These are phyloP conservation scores for Acrocera orbiculus DNA, from an alignment of 2,888 invertebrate genomes.

Conservation along the genomic window DNA sequence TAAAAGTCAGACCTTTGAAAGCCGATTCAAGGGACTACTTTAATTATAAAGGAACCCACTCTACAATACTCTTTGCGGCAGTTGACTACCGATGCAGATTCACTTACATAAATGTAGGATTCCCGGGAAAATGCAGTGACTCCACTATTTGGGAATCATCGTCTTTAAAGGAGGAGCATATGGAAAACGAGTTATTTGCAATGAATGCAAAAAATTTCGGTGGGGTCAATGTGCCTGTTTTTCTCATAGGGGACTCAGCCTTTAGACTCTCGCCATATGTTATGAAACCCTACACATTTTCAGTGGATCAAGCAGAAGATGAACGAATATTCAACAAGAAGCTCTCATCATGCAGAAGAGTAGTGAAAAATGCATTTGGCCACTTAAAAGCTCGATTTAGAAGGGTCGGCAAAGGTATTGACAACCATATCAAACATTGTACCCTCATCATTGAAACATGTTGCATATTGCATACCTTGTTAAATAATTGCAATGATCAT, in stretches of 20 bases:
- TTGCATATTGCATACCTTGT: slow-evolving; percentile 1
- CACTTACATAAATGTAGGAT: not conserved
- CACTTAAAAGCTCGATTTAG: slow-evolving; percentile 1
- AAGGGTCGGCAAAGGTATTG: not conserved
- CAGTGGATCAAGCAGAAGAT: not conserved
- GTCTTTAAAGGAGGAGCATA: not conserved
- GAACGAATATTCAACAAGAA: not conserved
- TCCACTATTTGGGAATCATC: slow-evolving; percentile 1
- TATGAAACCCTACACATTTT: no score
- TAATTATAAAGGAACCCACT: not conserved
- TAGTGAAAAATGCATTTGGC: not conserved
- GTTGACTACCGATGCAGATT: not conserved
- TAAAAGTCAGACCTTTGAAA: not conserved
- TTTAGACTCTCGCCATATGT: no score
- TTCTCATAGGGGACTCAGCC: no score
- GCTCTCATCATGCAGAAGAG: not conserved
- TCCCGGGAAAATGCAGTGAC: not conserved
- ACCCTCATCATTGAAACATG: slow-evolving; percentile 1
- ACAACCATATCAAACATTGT: not conserved
- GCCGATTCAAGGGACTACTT: not conserved
- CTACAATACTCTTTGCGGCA: not conserved
- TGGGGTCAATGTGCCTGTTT: not conserved
- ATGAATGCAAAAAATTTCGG: not conserved
- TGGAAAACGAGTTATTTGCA: not conserved
- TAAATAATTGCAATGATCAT: not conserved